Evolutionary conservation across 2,888 invertebrate genomes (phyloP), one percentile per base, ranked within the genome.

Genomic region (Zele albiditarsus): DNA sequence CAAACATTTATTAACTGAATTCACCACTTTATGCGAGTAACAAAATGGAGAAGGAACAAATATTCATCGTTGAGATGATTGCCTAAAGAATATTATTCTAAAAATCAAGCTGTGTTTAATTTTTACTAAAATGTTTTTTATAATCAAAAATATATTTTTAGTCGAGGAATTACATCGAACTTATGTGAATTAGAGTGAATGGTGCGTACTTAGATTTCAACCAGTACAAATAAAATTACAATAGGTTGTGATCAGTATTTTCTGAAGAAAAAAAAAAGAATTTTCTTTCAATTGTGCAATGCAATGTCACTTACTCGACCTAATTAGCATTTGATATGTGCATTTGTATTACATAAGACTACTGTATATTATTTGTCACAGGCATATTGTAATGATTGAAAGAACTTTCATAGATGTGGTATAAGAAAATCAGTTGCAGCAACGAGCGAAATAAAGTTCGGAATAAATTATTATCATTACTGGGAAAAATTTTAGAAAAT

Each of bases 221-320:
- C 60, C 58, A 67, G 68, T 73, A 73, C 68, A 74, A 74, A 74
- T 62, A 27, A 74, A 53, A 74, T 68, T 74, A 63, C 27, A 53
- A 49, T 20, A 31, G 53, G n/a, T 8, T 46, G 57, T 62, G 74
- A 74, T 63, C 63, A 74, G 74, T 74, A 74, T 74, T 74, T 63
- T 31, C 10, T 53, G 49, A 38, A 60, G 53, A 25, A 25, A 67
- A 67, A 33, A 73, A 73, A 62, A 68, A 42, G 10, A 20, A 65
- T 62, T 46, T 57, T 69, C 25, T 67, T 38, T 60, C 42, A 53
- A 62, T 49, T 57, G 62, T 73, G 63, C 74, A 74, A 69, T 74
- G 67, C 28, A 69, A 63, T 69, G 46, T 57, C 25, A 71, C 33
- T 38, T 20, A 31, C 23, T 62, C 28, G 23, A 62, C 62, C 31